A percentile compares a stretch with the other conserved stretches of the same genome.
These are phyloP conservation scores for Sycophaga agraensis DNA, from an alignment of 1,140 invertebrate genomes.

Conservation along the genomic window DNA sequence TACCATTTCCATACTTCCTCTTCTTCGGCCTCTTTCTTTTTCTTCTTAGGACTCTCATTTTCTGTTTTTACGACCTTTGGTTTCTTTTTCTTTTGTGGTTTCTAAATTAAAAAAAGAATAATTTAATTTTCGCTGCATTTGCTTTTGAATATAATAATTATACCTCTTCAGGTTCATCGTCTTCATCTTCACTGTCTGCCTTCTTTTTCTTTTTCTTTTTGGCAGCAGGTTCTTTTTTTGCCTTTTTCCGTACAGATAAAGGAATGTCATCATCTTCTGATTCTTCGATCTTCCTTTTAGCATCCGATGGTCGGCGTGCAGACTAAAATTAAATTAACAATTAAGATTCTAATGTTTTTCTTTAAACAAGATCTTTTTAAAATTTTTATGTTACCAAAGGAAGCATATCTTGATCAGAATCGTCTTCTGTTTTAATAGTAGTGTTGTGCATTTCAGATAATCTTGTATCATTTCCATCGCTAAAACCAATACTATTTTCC, in stretches of 20 bases:
- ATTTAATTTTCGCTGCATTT: no score
- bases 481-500: constrained; percentile 48
- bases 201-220: constrained; percentile 64
- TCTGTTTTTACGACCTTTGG: constrained; percentile 34
- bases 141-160: background rate
- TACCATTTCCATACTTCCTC: constrained; percentile 94
- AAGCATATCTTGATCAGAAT: constrained; percentile 69
- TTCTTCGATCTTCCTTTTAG: constrained; percentile 56
- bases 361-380: constrained; percentile 10
- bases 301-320: constrained; percentile 36
- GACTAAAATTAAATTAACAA: constrained; percentile 16
- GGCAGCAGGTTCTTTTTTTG: constrained; percentile 69
- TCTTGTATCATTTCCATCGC: constrained; percentile 51
- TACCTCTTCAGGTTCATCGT: constrained; percentile 58
- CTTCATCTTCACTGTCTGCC: constrained; percentile 64
- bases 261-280: constrained; percentile 66
- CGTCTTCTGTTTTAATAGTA: constrained; percentile 55
- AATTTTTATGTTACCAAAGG: constrained; percentile 64
- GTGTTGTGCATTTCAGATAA: constrained; percentile 55
- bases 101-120: constrained; percentile 34
- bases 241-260: constrained; percentile 69
- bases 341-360: no score
- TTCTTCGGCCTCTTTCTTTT: constrained; percentile 78
- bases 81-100: constrained; percentile 48
- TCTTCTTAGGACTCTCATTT: constrained; percentile 58